A percentile compares a stretch with the other conserved stretches of the same genome.
Evolutionary conservation across 2,113 vertebrate species (phyloP).

Genomic region (Stomatorhinus ivindoensis): DNA sequence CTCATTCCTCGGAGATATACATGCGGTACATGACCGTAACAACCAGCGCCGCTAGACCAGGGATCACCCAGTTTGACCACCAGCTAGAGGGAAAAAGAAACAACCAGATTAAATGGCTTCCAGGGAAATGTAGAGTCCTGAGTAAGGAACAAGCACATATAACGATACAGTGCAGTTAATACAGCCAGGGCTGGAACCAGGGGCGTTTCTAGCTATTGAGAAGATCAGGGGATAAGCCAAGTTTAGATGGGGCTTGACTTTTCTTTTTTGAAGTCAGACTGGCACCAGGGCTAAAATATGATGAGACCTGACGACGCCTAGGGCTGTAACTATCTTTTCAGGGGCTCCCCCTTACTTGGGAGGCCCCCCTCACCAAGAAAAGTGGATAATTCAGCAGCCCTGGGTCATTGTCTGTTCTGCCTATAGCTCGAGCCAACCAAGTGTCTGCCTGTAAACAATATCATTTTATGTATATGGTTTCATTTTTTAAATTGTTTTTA

Average conservation of each 20-base stretch:
- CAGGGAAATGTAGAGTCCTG: neutral
- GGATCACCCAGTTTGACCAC: slow-evolving; percentile 78
- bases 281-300: too few species aligned
- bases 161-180: neutral
- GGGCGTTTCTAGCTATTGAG: too few species aligned
- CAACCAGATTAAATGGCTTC: neutral
- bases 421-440: neutral
- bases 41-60: slow-evolving; percentile 58
- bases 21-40: slow-evolving; percentile 76
- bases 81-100: slow-evolving; percentile 54
- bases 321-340: neutral
- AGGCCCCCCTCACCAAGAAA: neutral
- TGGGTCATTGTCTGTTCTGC: neutral
- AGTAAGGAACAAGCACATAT: neutral
- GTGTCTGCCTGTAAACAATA: neutral
- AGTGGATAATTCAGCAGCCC: neutral
- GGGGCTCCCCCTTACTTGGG: neutral
- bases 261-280: too few species aligned
- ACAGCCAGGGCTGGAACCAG: neutral
- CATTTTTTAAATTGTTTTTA: neutral
- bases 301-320: neutral
- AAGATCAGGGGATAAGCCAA: too few species aligned
- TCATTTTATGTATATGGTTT: neutral
- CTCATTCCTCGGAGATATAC: slow-evolving; percentile 38
- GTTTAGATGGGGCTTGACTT: too few species aligned